Base-by-base conservation (phyloP, 2,113 vertebrate genomes). In the Mungos mungo region DNA sequence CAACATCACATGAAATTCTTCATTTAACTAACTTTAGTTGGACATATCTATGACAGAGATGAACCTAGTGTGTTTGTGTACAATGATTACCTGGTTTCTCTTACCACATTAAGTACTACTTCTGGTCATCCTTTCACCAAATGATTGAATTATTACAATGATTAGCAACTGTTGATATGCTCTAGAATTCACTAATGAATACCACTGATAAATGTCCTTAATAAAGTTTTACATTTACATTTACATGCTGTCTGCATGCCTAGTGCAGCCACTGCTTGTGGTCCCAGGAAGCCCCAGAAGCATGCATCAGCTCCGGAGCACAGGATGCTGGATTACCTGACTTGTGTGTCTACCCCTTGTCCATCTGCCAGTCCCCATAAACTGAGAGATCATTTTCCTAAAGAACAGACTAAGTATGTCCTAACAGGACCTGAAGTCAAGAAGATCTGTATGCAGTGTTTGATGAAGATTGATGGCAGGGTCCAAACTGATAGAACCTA, bases 191-290 rank as follows among this genome's bases (percentile, higher is more conserved):
- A 92, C 29, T 47, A 89, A 38, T 45, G 47, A 81, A 45, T 41
- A 89, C 5, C 38, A 91, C 1, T 50, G 72, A 82, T 35, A 94
- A 93, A 90, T 68, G 95, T 4, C 38, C 33, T 96, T 96, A 87
- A 90, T n/a, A 69, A 50, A 74, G 23, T 93, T 90, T 88, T 79
- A 85, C 21, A 83, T 76, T 93, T 93, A 95, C 11, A 88, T 88
- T 97, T 66, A 41, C 41, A 41, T 94, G 31, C 57, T 60, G 21
- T 60, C 3, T 60, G 21, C 57, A 25, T 60, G 57, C 57, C 57
- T 60, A 60, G 2, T 9, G 8, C 19, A 8, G 57, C 57, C 57
- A 60, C 23, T 7, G 57, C 21, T 60, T 60, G 57, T 60, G 57
- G 57, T 60, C 57, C 57, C 19, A 60, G 19, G 57, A 60, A 60